phyloP scores from a whole-genome alignment of 2,113 vertebrate species.

The Nothocercus julius region DNA sequence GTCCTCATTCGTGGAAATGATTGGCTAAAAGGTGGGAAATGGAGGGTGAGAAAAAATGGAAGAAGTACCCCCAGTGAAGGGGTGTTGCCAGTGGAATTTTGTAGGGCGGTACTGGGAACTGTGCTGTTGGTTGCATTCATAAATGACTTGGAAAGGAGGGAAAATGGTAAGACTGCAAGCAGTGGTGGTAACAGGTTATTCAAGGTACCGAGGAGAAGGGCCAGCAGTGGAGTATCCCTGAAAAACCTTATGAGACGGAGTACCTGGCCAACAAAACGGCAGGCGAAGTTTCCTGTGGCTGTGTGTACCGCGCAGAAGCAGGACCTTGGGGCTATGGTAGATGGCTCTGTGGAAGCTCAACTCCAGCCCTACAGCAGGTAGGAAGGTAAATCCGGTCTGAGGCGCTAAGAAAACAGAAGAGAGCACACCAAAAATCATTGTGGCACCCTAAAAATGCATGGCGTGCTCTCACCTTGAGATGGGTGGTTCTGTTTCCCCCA shows the following conservation, averaged over 20 bases:
- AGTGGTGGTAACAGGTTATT: not conserved
- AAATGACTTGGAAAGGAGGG: not conserved
- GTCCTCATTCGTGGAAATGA: not conserved
- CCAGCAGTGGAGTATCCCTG: not conserved
- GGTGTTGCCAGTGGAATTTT: not conserved
- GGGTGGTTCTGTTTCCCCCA: not conserved
- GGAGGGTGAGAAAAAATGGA: not conserved
- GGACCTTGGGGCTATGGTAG: not conserved
- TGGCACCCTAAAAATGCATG: not conserved
- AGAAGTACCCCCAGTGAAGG: not conserved
- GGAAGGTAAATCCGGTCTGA: not conserved
- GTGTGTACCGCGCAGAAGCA: not conserved
- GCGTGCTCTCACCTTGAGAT: not conserved
- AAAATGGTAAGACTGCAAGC: not conserved
- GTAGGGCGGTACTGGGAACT: not conserved
- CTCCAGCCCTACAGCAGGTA: not conserved
- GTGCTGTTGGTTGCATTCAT: not conserved
- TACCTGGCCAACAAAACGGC: not conserved
- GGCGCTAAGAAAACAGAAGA: not conserved
- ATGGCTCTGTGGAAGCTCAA: not conserved
- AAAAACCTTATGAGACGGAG: not conserved
- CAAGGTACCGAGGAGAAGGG: not conserved
- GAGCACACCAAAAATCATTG: not conserved
- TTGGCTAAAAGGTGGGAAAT: not conserved
- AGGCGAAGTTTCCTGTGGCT: not conserved